Conservation (phyloP, 2,113 vertebrate species). For the Oncorhynchus kisutch region DNA sequence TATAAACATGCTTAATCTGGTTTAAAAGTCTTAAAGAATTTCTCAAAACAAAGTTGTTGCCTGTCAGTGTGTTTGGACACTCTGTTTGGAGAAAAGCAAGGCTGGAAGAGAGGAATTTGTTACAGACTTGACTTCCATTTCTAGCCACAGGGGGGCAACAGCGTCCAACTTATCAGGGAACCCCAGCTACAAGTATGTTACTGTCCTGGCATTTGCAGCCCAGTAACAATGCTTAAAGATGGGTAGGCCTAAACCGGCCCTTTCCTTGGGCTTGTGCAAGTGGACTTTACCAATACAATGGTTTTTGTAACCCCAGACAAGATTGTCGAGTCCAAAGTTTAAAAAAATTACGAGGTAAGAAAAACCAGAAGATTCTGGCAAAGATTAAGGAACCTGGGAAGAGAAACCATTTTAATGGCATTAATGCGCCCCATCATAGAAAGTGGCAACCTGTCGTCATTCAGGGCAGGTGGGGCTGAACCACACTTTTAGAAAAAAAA, state of each 20-base stretch:
- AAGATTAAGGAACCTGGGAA: not conserved
- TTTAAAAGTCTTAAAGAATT: too few species aligned
- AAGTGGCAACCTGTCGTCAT: not conserved
- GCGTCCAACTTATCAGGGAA: not conserved
- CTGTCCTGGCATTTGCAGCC: not conserved
- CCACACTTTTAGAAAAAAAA: too few species aligned
- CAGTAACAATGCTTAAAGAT: conserved; percentile 2
- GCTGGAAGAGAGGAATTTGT: not conserved
- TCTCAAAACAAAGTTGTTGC: too few species aligned
- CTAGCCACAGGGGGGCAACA: not conserved
- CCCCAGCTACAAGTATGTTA: not conserved
- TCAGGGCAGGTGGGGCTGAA: not conserved
- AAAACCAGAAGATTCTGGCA: not conserved
- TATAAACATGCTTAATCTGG: too few species aligned
- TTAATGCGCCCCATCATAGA: not conserved
- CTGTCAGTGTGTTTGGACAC: too few species aligned
- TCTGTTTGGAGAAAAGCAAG: too few species aligned
- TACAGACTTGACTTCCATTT: not conserved
- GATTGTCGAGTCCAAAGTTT: not conserved
- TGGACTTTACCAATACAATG: not conserved
- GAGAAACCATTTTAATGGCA: not conserved
- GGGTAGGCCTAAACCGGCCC: not conserved
- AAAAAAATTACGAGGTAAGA: not conserved
- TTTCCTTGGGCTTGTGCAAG: not conserved
- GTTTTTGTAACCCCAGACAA: not conserved